These are phyloP conservation scores for Lepidurus packardi DNA, from an alignment of 1,140 invertebrate genomes.

Conservation along the genomic window DNA sequence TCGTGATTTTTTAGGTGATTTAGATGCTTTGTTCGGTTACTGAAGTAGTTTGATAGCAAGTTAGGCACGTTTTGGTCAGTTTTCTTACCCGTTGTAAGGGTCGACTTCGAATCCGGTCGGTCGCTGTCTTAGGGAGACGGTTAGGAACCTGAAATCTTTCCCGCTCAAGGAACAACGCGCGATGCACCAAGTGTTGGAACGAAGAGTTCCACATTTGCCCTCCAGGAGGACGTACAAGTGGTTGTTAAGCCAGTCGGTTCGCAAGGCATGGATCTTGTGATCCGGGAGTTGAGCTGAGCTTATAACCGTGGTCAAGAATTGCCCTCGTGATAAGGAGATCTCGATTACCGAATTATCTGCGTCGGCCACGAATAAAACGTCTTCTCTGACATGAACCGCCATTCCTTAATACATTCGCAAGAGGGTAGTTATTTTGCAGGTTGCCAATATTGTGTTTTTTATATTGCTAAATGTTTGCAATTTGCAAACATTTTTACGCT, in stretches of 20 bases:
- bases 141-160: conserved; percentile 57
- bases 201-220: conserved; percentile 48
- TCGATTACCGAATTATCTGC: conserved; percentile 38
- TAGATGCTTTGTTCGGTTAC: no score
- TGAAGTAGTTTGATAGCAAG: no score
- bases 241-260: conserved; percentile 80
- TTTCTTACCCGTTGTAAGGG: conserved; percentile 75
- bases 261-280: conserved; percentile 49
- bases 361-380: conserved; percentile 68
- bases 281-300: conserved; percentile 53
- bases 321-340: conserved; percentile 43
- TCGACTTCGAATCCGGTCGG: conserved; percentile 78
- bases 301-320: conserved; percentile 53
- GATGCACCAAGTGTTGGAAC: conserved; percentile 73
- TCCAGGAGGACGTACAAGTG: conserved; percentile 72
- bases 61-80: no score
- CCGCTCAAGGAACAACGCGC: conserved; percentile 66
- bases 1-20: no score
- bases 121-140: conserved; percentile 57
- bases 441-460: conserved; percentile 22
- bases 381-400: conserved; percentile 62
- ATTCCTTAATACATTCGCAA: conserved; percentile 53
- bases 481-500: conserved; percentile 25
- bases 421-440: not conserved
- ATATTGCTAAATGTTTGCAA: conserved; percentile 30